A percentile compares a stretch with the other conserved stretches of the same genome.
phyloP scores from a whole-genome alignment of 2,113 vertebrate species.

The Lophura nycthemera region DNA sequence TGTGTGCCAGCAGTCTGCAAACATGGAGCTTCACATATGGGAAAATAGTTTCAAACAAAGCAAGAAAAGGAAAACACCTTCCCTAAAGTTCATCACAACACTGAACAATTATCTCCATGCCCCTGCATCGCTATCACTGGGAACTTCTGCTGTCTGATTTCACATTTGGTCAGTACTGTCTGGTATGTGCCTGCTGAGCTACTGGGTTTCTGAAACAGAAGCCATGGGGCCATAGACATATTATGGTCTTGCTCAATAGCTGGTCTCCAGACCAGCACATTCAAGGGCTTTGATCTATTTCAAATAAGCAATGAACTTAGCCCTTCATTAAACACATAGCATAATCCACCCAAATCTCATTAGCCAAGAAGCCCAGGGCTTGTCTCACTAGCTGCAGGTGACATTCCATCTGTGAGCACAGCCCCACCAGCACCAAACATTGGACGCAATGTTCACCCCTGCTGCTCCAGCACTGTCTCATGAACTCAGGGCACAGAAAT shows the following conservation, averaged over 20 bases:
- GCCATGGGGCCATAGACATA: neutral
- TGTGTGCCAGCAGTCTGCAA: neutral
- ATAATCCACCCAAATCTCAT: constrained; percentile 69
- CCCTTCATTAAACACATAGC: constrained; percentile 67
- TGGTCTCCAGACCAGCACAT: constrained; percentile 15
- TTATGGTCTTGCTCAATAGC: neutral
- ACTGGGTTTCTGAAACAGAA: neutral
- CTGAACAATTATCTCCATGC: neutral
- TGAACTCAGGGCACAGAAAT: fast-evolving
- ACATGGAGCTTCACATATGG: fast-evolving
- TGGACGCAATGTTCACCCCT: neutral
- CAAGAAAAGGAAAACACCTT: no score
- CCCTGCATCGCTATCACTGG: neutral
- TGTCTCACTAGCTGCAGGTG: neutral
- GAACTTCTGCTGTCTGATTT: neutral
- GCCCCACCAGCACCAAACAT: neutral
- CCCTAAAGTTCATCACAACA: neutral
- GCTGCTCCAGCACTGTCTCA: neutral
- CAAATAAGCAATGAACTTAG: constrained; percentile 70
- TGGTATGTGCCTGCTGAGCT: neutral
- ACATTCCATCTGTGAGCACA: neutral
- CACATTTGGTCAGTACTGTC: neutral
- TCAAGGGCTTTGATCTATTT: constrained; percentile 56
- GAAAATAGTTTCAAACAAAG: neutral
- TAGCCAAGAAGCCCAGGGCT: constrained; percentile 20